Conservation (phyloP, 1,140 invertebrate species). For the Cardiocondyla obscurior region DNA sequence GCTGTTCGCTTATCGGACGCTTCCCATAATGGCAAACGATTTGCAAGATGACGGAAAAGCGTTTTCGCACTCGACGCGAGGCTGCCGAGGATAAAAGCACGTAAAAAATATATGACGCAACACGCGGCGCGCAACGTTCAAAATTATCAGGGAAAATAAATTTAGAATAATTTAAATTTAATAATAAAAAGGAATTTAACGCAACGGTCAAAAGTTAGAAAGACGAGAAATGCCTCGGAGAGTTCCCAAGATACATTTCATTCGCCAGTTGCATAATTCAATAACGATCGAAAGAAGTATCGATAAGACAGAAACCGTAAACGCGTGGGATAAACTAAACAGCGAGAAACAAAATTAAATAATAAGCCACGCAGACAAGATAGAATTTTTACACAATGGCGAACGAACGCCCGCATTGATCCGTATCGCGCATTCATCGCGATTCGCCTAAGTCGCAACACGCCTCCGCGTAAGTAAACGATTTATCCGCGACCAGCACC, state of each 20-base stretch:
- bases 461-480: conserved; percentile 27
- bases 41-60: neutral
- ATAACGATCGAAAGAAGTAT: conserved; percentile 18
- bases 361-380: neutral
- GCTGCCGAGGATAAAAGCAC: neutral
- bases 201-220: neutral
- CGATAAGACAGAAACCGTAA: conserved; percentile 18
- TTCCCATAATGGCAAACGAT: neutral
- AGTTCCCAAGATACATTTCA: conserved; percentile 40
- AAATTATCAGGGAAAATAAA: no score
- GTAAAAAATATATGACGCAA: neutral
- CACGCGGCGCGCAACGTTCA: no score
- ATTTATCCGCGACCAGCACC: conserved; percentile 17
- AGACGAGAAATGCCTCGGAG: neutral
- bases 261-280: conserved; percentile 33
- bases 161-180: neutral
- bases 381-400: conserved; percentile 32
- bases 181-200: neutral
- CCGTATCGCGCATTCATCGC: conserved; percentile 39
- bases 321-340: conserved; percentile 17
- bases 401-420: conserved; percentile 28
- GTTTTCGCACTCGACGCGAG: neutral
- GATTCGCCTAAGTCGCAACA: conserved; percentile 17
- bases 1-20: conserved; percentile 4
- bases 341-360: conserved; percentile 4